Conservation (phyloP, 2,113 vertebrate species). For the Oplegnathus fasciatus region DNA sequence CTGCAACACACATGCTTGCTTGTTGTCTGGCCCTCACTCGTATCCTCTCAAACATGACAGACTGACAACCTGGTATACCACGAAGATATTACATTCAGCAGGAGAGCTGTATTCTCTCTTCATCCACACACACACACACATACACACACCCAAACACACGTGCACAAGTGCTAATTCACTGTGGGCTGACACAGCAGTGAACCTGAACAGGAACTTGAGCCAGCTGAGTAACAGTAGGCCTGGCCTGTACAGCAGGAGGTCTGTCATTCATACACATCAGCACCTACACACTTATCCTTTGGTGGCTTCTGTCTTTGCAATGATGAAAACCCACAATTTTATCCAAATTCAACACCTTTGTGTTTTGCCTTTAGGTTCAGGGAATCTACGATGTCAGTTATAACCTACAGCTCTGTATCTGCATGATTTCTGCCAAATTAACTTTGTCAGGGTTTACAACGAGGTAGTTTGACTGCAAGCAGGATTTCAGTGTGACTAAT, state of each 20-base stretch:
- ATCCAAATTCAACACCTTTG: neutral
- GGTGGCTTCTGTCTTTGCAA: neutral
- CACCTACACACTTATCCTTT: neutral
- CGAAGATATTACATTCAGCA: constrained; percentile 1
- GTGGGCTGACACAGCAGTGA: constrained; percentile 48
- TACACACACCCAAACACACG: constrained; percentile 17
- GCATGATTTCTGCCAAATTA: neutral
- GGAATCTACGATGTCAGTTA: neutral
- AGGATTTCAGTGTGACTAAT: neutral
- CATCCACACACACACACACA: constrained; percentile 12
- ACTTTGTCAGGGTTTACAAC: neutral
- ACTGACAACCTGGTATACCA: neutral
- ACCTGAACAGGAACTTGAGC: constrained; percentile 73
- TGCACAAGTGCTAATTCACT: constrained; percentile 29
- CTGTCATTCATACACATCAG: constrained; percentile 31
- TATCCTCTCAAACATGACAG: no score
- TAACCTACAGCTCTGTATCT: constrained; percentile 6
- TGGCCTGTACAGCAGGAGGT: constrained; percentile 37
- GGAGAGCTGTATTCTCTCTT: constrained; percentile 22
- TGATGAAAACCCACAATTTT: neutral
- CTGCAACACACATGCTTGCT: constrained; percentile 33
- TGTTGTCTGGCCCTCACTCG: neutral
- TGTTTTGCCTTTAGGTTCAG: neutral
- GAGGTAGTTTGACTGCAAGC: neutral
- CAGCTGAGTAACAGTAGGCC: constrained; percentile 59